Conservation (phyloP, 30 jellyfish, hydroid and myxozoan genomes). For the Turritopsis dohrnii region DNA sequence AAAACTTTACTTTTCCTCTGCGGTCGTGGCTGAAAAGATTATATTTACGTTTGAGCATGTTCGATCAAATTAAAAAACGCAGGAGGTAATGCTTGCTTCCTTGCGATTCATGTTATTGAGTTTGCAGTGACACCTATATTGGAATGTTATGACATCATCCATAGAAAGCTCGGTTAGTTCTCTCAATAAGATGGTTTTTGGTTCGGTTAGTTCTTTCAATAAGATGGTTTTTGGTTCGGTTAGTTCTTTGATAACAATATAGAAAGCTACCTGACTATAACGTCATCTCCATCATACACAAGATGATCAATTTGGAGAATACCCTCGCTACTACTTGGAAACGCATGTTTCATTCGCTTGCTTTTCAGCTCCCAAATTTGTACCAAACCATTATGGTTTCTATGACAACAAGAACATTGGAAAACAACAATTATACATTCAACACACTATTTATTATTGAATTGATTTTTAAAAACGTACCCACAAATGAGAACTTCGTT, state of each 20-base stretch:
- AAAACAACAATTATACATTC: too few relatives aligned
- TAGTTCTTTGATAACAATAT: background rate
- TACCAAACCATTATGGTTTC: conserved; percentile 12
- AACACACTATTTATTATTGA: too few relatives aligned
- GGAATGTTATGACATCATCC: too few relatives aligned
- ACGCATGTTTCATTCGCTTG: conserved; percentile 1
- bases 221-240: too few relatives aligned
- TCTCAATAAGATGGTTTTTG: too few relatives aligned
- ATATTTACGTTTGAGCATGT: too few relatives aligned
- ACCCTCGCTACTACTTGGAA: background rate
- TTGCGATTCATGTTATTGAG: too few relatives aligned
- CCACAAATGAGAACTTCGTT: conserved; percentile 28
- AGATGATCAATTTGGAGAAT: conserved; percentile 17
- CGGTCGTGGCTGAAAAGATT: conserved; percentile 2
- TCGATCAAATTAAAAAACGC: too few relatives aligned
- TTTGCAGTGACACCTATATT: too few relatives aligned
- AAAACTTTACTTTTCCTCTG: conserved; percentile 10
- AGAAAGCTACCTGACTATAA: background rate
- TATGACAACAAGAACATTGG: background rate
- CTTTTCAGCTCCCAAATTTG: conserved; percentile 23
- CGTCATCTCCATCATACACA: background rate
- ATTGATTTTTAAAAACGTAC: background rate
- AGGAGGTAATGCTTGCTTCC: too few relatives aligned
- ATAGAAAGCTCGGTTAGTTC: too few relatives aligned
- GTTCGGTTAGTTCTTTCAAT: too few relatives aligned